phyloP scores from a whole-genome alignment of 2,113 vertebrate species.

The Pica pica region DNA sequence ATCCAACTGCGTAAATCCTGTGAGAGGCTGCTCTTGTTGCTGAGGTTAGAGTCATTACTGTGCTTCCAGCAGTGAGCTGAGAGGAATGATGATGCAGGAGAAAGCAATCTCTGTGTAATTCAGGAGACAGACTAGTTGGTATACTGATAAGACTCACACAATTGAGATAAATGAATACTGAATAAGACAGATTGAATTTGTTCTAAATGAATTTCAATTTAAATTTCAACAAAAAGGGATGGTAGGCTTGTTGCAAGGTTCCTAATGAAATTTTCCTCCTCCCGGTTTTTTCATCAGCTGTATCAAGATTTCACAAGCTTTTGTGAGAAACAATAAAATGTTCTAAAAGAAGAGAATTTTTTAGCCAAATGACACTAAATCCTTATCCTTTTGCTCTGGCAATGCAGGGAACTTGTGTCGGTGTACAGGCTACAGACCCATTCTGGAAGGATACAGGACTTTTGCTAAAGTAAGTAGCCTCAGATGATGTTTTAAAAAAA shows the following conservation, averaged over 20 bases:
- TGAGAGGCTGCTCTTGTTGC: background rate
- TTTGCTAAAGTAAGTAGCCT: conserved; percentile 81
- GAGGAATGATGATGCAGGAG: background rate
- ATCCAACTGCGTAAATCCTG: background rate
- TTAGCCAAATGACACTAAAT: background rate
- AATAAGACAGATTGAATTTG: background rate
- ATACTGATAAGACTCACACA: background rate
- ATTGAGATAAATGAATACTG: background rate
- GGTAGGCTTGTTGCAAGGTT: background rate
- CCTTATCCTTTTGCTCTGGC: background rate
- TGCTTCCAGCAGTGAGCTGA: background rate
- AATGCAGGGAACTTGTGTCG: conserved; percentile 90
- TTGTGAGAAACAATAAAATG: background rate
- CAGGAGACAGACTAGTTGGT: background rate
- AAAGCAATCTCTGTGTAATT: background rate
- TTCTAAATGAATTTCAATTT: background rate
- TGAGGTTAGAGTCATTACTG: background rate
- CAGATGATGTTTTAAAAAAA: background rate
- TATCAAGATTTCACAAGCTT: background rate
- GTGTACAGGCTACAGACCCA: conserved; percentile 93
- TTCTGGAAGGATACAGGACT: conserved; percentile 89
- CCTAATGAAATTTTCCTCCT: background rate
- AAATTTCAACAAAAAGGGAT: background rate
- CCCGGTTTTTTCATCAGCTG: background rate
- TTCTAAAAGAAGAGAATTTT: background rate